phyloP scores from a whole-genome alignment of 2,797 vertebrate species.

The Astyanax mexicanus region DNA sequence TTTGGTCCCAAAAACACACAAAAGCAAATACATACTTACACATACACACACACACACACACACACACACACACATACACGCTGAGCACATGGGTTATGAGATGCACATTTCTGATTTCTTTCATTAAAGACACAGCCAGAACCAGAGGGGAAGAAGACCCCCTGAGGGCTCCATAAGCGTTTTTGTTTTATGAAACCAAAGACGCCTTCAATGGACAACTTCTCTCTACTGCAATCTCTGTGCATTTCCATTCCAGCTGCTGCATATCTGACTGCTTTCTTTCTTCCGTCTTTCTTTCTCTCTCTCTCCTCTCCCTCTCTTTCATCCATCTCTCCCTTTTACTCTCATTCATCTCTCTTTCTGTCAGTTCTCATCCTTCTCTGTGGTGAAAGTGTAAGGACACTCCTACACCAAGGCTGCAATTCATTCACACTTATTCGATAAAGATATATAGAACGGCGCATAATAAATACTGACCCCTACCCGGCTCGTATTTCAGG shows the following conservation, averaged over 20 bases:
- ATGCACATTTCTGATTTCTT: constrained; percentile 64
- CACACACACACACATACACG: constrained; percentile 21
- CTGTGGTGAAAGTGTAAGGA: constrained; percentile 9
- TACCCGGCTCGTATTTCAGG: constrained; percentile 69
- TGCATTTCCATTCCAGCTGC: constrained; percentile 16
- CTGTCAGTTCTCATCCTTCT: constrained; percentile 38
- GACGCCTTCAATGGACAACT: constrained; percentile 56
- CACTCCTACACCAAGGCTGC: constrained; percentile 60
- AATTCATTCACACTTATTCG: constrained; percentile 73
- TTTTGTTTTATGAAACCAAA: constrained; percentile 67
- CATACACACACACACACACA: constrained; percentile 15
- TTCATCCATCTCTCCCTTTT: constrained; percentile 26
- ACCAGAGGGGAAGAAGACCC: constrained; percentile 34
- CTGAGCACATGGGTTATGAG: constrained; percentile 34
- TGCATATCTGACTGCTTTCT: constrained; percentile 11
- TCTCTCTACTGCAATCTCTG: constrained; percentile 9
- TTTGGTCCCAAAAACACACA: too few species aligned
- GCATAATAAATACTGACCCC: constrained; percentile 79
- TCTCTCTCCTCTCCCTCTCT: constrained; percentile 25
- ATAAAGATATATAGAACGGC: constrained; percentile 77
- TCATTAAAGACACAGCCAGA: constrained; percentile 61
- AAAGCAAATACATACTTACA: neutral
- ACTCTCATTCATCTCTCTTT: constrained; percentile 44
- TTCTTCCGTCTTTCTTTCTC: too few species aligned
- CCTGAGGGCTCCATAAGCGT: constrained; percentile 42